These are phyloP conservation scores for Mesoclemmys tuberculata DNA, from an alignment of 2,113 vertebrate genomes.

Conservation along the genomic window DNA sequence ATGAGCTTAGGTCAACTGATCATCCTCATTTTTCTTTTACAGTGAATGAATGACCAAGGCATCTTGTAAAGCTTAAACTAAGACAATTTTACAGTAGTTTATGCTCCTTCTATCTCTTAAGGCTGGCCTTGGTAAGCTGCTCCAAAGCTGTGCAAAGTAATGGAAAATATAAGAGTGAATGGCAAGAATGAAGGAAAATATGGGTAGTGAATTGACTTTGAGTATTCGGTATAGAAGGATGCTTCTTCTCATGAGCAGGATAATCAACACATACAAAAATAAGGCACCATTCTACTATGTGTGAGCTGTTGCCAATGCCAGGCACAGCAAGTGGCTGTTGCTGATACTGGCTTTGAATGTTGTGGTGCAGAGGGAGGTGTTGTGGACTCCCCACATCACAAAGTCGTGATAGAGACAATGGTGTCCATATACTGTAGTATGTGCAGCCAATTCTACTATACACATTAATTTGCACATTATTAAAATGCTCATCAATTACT, in stretches of 20 bases:
- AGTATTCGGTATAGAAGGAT: background rate
- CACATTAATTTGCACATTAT: background rate
- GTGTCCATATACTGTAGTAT: background rate
- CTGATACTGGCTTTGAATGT: background rate
- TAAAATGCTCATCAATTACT: background rate
- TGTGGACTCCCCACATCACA: background rate
- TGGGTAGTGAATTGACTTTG: background rate
- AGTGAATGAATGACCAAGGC: background rate
- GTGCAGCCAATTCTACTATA: background rate
- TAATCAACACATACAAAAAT: background rate
- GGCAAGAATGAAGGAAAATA: background rate
- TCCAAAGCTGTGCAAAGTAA: rapidly evolving
- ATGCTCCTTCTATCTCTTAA: background rate
- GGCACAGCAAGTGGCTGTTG: background rate
- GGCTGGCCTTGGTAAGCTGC: background rate
- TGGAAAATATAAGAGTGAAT: background rate
- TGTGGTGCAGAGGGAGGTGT: background rate
- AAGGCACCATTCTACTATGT: background rate
- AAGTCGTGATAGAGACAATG: background rate
- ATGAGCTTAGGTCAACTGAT: background rate
- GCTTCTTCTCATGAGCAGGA: background rate
- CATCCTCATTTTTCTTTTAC: background rate
- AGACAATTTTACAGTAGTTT: background rate
- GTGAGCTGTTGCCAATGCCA: rapidly evolving
- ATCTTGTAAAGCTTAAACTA: background rate